Evolutionary conservation across 2,113 vertebrate species (phyloP), one percentile per base, ranked within the genome.

Genomic region (Aspiorhynchus laticeps): DNA sequence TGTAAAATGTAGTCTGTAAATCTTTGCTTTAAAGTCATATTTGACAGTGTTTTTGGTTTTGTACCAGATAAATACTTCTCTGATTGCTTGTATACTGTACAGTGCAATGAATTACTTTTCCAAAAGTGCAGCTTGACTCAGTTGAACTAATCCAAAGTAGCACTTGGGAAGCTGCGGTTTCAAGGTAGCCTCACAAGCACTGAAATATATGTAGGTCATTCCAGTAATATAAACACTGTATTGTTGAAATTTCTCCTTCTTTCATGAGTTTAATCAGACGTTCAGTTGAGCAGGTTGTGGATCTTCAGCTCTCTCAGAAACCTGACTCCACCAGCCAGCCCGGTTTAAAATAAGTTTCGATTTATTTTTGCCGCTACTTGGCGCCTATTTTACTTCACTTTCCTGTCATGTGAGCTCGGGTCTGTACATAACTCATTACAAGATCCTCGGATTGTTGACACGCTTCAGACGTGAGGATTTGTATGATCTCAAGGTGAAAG

Each of bases 321-420:
- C 83, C 67, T 9, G 83, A 88, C 53, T 43, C 78, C 43, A 10
- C 61, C 48, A 46, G 69, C 28, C 73, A 48, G 38, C 56, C 67
- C 67, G 83, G 83, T 88, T 88, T 88, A 85, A 88, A 88, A 88
- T 88, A 88, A 88, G 56, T 38, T 38, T 63, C 7, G 87, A 88
- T 85, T 51, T 88, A 88, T 88, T 88, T 88, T 88, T 82, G 69
- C 77, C 63, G 69, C 67, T 82, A 63, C 41, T 88, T 89, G 92
- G 92, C 90, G 91, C 93, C 92, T 85, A 85, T 90, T 92, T 95
- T 91, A 94, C 89, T 94, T 95, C 90, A 92, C 93, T 93, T 93
- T 93, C 93, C 89, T 94, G 89, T 94, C 91, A 94, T 90, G 80
- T 92, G 91, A 95, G 90, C 91, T 87, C 86, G 83, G 46, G 77